Evolutionary conservation across 2,113 vertebrate genomes (phyloP), one percentile per base, ranked within the genome.

Genomic region (Cottus gobio): DNA sequence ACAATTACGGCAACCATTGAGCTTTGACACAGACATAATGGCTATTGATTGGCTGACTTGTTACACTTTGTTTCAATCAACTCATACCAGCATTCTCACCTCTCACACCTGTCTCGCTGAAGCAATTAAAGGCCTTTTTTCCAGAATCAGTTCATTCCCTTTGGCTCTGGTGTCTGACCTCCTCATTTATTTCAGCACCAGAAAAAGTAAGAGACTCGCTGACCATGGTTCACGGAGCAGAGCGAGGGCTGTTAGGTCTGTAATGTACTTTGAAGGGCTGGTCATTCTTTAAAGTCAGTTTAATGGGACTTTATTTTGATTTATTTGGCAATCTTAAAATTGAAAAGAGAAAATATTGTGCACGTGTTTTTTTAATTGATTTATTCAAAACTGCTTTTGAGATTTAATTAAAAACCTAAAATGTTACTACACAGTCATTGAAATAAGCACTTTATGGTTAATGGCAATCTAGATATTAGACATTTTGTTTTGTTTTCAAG

Each of bases 31-130:
- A 58, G 30, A 39, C 50, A 34, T 68, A 79, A 42, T 75, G 24
- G 18, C 71, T 57, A 71, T 52, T 46, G 62, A 82, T 50, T 48
- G 57, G 31, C 77, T 56, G 61, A 74, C 46, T 60, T 58, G 31
- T 62, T 69, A 52, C 20, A 70, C 57, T 65, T 64, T 52, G 34
- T 65, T 71, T 77, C 39, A 65, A 24, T 26, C 3, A 10, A 58
- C 50, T 80, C 2, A 20, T 24, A 4, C 34, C 52, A 26, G 1
- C 71, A 44, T 5, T 24, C 54, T 31, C 52, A 48, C 67, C 37
- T 71, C 63, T 26, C 60, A 28, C 62, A 31, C 71, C 63, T 54
- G 22, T 60, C 26, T 63, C 18, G 12, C 12, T 44, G 37, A 66
- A 34, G 46, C 68, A 71, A 31, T 66, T 65, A 37, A 65, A 66